Conservation (phyloP, 2,797 vertebrate species). For the Myotis planiceps region DNA sequence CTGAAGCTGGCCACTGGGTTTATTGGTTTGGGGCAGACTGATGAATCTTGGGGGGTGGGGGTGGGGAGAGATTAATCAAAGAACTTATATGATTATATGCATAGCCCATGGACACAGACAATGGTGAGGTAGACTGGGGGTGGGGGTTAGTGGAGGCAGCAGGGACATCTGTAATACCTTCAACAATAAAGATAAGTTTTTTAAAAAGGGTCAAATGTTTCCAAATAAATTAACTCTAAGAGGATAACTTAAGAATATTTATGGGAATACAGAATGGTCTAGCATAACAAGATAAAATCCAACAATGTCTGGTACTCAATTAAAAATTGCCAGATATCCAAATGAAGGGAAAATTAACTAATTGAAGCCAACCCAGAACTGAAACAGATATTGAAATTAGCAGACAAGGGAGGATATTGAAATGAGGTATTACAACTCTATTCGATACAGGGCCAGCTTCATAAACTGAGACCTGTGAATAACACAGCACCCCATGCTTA, state of each 20-base stretch:
- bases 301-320: not conserved
- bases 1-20: no score
- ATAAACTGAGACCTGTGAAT: not conserved
- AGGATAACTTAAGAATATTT: slow-evolving; percentile 12
- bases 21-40: no score
- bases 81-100: no score
- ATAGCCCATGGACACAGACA: no score
- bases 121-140: no score
- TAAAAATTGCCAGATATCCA: not conserved
- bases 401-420: not conserved
- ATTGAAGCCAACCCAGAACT: not conserved
- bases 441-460: not conserved
- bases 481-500: not conserved
- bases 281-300: not conserved
- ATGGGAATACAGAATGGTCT: not conserved
- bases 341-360: not conserved
- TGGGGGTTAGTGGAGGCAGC: no score
- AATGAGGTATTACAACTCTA: not conserved
- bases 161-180: no score
- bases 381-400: not conserved
- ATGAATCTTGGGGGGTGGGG: no score
- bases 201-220: not conserved
- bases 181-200: no score
- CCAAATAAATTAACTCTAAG: not conserved
- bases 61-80: no score